Evolutionary conservation across 2,888 invertebrate species (phyloP).

Genomic region (Spodoptera exigua): DNA sequence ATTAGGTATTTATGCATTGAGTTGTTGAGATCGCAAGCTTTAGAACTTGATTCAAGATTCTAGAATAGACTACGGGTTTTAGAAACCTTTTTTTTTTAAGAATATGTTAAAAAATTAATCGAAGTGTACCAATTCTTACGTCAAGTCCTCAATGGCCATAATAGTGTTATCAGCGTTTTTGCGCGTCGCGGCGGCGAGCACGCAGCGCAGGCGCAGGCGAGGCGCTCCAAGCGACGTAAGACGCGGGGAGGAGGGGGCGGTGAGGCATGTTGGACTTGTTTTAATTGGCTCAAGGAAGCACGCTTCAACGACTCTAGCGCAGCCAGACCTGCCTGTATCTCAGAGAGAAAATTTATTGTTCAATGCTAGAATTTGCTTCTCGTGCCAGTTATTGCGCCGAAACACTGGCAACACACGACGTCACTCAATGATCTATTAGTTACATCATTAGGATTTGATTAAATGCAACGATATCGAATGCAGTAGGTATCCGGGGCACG

Average conservation of each 20-base stretch:
- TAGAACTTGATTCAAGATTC: too few species aligned
- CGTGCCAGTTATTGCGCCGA: constrained; percentile 13
- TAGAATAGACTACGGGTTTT: too few species aligned
- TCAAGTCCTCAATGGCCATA: constrained; percentile 42
- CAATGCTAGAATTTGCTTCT: constrained; percentile 42
- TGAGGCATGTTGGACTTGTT: constrained; percentile 66
- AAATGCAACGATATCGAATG: too few species aligned
- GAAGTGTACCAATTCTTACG: constrained; percentile 23
- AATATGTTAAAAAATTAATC: background rate
- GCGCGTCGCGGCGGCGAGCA: constrained; percentile 54
- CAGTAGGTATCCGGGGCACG: too few species aligned
- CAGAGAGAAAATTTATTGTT: constrained; percentile 60
- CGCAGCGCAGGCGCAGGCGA: constrained; percentile 31
- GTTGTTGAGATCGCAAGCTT: too few species aligned
- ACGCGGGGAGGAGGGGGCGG: constrained; percentile 31
- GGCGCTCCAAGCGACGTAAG: constrained; percentile 9
- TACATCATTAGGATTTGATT: too few species aligned
- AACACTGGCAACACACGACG: too few species aligned
- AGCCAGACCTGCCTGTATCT: constrained; percentile 51
- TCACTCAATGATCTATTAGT: too few species aligned
- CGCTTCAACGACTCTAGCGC: constrained; percentile 77
- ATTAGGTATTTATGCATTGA: too few species aligned
- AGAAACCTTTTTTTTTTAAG: too few species aligned
- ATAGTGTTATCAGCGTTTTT: constrained; percentile 68
- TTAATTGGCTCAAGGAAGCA: constrained; percentile 84